Percentiles rank a stretch among this genome's conserved stretches.
phyloP scores from a whole-genome alignment of 2,113 vertebrate genomes.

The Lynx canadensis region DNA sequence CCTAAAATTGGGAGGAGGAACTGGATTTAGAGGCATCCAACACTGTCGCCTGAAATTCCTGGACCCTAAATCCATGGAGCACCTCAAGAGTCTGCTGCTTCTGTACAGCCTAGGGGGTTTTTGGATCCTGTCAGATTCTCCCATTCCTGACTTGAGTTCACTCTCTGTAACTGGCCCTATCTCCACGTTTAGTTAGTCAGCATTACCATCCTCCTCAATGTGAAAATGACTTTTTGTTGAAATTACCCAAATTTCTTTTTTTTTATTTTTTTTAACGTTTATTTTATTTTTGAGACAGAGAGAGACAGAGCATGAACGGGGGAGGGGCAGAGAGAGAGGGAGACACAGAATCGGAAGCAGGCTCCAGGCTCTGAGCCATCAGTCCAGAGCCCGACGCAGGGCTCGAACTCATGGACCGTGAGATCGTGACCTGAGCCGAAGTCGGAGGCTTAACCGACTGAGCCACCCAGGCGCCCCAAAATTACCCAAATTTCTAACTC shows the following conservation, averaged over 20 bases:
- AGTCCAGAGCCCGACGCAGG: too few relatives aligned
- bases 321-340: too few relatives aligned
- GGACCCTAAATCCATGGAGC: not conserved
- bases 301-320: too few relatives aligned
- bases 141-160: not conserved
- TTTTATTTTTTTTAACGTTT: too few relatives aligned
- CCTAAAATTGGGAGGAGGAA: not conserved
- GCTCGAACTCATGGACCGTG: too few relatives aligned
- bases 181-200: slow-evolving; percentile 53
- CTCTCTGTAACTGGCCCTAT: not conserved
- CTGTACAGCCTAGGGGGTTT: not conserved
- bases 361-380: too few relatives aligned
- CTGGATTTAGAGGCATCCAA: not conserved
- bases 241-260: slow-evolving; percentile 62
- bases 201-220: slow-evolving; percentile 85
- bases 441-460: too few relatives aligned
- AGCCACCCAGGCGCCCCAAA: not conserved
- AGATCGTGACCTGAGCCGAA: too few relatives aligned
- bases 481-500: slow-evolving; percentile 67
- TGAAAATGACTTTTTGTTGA: slow-evolving; percentile 85
- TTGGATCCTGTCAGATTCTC: not conserved
- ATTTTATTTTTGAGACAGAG: too few relatives aligned
- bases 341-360: too few relatives aligned
- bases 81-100: not conserved
- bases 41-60: not conserved